These are phyloP conservation scores for Orthosia incerta DNA, from an alignment of 2,888 invertebrate genomes.

Conservation along the genomic window DNA sequence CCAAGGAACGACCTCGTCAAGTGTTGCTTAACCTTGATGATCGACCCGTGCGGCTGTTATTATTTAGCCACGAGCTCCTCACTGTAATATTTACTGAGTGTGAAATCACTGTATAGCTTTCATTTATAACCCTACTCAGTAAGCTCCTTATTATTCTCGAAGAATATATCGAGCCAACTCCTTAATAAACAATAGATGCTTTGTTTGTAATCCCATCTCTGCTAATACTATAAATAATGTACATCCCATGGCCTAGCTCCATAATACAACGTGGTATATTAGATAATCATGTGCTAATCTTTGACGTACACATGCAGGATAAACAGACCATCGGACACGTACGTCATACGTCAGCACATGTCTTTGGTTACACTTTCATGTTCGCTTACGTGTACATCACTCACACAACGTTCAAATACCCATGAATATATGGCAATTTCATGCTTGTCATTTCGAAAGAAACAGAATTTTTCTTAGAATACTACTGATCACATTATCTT, in stretches of 20 bases:
- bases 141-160: neutral
- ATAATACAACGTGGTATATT: neutral
- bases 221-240: slow-evolving; percentile 9
- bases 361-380: slow-evolving; percentile 26
- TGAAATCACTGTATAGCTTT: neutral
- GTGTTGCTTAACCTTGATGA: too few species aligned
- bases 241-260: slow-evolving; percentile 8
- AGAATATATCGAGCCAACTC: neutral
- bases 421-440: neutral
- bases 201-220: slow-evolving; percentile 2
- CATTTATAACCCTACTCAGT: neutral
- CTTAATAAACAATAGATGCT: neutral
- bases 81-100: neutral
- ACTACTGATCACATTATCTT: neutral
- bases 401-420: neutral
- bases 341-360: slow-evolving; percentile 39
- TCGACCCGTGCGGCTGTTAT: too few species aligned
- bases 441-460: neutral
- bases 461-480: neutral
- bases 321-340: slow-evolving; percentile 29
- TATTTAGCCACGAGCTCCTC: too few species aligned
- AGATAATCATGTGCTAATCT: slow-evolving; percentile 48
- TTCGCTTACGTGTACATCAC: neutral
- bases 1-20: too few species aligned
- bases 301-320: slow-evolving; percentile 26